Percentiles rank a stretch among this genome's conserved stretches.
Conservation (phyloP, 2,797 vertebrate genomes). For the Cheirogaleus major region DNA sequence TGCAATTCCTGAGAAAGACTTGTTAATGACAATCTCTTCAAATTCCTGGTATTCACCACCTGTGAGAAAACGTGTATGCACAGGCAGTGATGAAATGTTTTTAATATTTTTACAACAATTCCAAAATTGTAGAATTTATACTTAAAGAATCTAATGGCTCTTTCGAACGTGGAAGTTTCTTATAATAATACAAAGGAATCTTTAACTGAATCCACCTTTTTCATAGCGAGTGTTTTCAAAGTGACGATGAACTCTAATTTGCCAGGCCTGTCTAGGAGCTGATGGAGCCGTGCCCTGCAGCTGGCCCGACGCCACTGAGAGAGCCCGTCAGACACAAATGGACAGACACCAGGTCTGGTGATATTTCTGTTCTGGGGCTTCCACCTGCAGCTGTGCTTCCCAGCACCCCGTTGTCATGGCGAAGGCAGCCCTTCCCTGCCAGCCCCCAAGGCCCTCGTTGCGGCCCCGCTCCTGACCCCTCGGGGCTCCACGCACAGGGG, state of each 20-base stretch:
- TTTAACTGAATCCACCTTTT: not conserved
- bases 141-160: not conserved
- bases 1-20: not conserved
- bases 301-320: not conserved
- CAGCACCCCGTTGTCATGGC: rapidly evolving
- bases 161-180: constrained; percentile 5
- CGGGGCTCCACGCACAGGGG: rapidly evolving
- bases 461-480: not conserved
- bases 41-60: not conserved
- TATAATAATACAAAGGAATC: not conserved
- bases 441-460: not conserved
- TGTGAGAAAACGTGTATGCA: not conserved
- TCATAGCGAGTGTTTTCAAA: not conserved
- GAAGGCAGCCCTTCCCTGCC: not conserved
- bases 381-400: not conserved
- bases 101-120: not conserved
- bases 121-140: constrained; percentile 28
- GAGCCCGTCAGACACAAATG: not conserved
- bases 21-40: not conserved
- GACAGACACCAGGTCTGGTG: not conserved
- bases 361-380: not conserved
- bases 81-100: not conserved
- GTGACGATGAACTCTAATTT: not conserved
- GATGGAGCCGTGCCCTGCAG: not conserved
- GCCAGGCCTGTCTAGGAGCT: not conserved